Conservation (phyloP, 2,797 vertebrate genomes). For the Pipistrellus nathusii region DNA sequence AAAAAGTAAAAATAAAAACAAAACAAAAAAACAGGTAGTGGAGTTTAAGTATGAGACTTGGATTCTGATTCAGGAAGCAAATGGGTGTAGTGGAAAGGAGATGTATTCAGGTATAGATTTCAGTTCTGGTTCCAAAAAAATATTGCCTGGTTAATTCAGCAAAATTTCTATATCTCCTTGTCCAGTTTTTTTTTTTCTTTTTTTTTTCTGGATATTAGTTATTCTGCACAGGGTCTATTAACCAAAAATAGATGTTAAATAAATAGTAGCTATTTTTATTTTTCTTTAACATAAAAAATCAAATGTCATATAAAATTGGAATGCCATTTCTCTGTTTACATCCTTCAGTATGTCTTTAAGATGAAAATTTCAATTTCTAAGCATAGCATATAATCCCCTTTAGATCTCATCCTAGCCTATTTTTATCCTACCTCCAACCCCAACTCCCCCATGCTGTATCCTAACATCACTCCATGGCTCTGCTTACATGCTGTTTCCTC, state of each 20-base stretch:
- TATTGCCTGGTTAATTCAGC: not conserved
- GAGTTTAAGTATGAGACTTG: not conserved
- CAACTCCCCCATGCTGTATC: accelerated
- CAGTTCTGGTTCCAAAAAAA: not conserved
- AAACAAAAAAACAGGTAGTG: too few species aligned
- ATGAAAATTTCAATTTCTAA: not conserved
- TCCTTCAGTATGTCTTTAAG: not conserved
- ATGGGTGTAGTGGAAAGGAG: not conserved
- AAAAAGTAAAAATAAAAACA: too few species aligned
- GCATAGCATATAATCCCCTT: not conserved
- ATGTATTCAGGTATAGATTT: slow-evolving; percentile 16
- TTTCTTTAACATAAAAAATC: slow-evolving; percentile 11
- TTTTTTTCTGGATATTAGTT: not conserved
- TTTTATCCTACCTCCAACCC: not conserved
- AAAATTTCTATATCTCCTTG: not conserved
- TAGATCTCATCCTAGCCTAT: not conserved
- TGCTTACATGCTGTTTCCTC: not conserved
- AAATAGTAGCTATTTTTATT: not conserved
- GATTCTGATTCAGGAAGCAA: not conserved
- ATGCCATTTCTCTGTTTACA: not conserved
- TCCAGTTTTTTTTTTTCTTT: not conserved
- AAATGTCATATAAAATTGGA: not conserved
- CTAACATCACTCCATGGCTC: not conserved
- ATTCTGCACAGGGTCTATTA: not conserved
- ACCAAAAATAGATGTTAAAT: not conserved